Conservation (phyloP, 2,797 vertebrate species). For the Simalia tracyae region DNA sequence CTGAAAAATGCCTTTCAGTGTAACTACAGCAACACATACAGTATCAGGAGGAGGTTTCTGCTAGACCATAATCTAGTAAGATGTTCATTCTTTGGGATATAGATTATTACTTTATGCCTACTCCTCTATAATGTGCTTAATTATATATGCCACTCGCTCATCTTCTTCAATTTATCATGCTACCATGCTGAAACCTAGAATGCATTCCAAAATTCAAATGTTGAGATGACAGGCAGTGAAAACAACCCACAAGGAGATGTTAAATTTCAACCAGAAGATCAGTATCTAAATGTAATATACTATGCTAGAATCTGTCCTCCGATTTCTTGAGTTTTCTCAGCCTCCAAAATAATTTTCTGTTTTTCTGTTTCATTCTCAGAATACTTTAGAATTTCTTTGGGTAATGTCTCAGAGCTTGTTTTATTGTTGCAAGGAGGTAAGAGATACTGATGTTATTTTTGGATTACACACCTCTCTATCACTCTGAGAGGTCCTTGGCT, state of each 20-base stretch:
- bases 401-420: no score
- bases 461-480: no score
- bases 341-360: no score
- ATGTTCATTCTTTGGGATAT: background rate
- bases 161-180: background rate
- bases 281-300: no score
- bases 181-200: constrained; percentile 17
- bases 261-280: background rate
- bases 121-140: background rate
- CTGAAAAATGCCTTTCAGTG: constrained; percentile 22
- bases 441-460: no score
- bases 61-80: background rate
- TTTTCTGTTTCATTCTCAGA: no score
- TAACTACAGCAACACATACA: constrained; percentile 25
- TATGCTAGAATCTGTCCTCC: no score
- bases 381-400: no score
- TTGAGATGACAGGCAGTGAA: background rate
- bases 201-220: background rate
- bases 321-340: no score
- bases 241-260: background rate
- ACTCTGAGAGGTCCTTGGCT: no score
- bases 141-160: constrained; percentile 4
- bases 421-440: no score
- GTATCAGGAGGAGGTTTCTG: constrained; percentile 14
- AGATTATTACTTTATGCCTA: background rate